A percentile compares a stretch with the other conserved stretches of the same genome.
These are phyloP conservation scores for Percopsis omiscomaycus DNA, from an alignment of 2,797 vertebrate genomes.

Conservation along the genomic window DNA sequence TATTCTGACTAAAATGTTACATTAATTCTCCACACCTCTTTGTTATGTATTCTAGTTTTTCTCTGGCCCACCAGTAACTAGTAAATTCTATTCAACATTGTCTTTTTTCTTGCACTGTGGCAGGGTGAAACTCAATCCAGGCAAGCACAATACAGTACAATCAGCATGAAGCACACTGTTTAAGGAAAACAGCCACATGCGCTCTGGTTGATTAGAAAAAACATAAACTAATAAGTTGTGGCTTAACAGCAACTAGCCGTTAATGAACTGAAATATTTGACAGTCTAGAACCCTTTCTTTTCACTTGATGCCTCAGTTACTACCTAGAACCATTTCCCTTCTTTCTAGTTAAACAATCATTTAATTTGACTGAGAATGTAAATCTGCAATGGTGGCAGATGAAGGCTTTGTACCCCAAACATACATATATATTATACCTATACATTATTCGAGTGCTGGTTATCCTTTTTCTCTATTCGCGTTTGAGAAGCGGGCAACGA, in stretches of 20 bases:
- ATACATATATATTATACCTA: too few species aligned
- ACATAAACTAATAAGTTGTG: too few species aligned
- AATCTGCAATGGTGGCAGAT: not conserved
- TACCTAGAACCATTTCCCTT: conserved; percentile 8
- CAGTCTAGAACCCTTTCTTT: conserved; percentile 4
- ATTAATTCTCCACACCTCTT: too few species aligned
- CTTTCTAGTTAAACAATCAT: not conserved
- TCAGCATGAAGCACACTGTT: conserved; percentile 10
- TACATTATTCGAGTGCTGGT: too few species aligned
- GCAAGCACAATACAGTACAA: conserved; percentile 1
- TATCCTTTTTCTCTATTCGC: too few species aligned
- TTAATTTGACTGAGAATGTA: conserved; percentile 1
- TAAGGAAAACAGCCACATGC: too few species aligned
- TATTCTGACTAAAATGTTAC: too few species aligned
- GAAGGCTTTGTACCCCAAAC: too few species aligned
- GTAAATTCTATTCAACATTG: not conserved
- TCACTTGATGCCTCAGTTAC: conserved; percentile 10
- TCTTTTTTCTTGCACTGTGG: conserved; percentile 9
- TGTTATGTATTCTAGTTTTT: too few species aligned
- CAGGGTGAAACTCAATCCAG: conserved; percentile 5
- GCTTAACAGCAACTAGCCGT: conserved; percentile 14
- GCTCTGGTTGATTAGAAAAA: not conserved
- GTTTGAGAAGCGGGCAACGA: too few species aligned
- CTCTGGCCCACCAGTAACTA: not conserved
- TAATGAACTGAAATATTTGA: conserved; percentile 4